Conservation (phyloP, 2,888 invertebrate genomes). For the Falcaria lacertinaria region DNA sequence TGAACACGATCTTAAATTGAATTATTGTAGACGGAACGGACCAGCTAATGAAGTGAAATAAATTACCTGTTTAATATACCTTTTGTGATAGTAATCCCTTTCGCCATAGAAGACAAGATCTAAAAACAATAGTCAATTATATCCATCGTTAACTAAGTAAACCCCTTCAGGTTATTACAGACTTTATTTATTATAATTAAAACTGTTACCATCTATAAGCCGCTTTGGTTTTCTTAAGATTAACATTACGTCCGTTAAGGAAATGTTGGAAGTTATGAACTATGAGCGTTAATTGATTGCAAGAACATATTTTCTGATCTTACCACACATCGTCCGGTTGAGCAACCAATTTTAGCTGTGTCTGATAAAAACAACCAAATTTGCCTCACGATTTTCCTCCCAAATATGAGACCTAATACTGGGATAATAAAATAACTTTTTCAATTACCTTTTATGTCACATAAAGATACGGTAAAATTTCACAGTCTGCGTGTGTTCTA, state of each 20-base stretch:
- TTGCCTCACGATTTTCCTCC: neutral
- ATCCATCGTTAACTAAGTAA: constrained; percentile 7
- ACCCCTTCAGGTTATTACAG: constrained; percentile 13
- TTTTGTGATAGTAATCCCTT: neutral
- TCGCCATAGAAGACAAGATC: neutral
- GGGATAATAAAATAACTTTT: neutral
- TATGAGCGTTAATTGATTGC: neutral
- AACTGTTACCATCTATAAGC: constrained; percentile 23
- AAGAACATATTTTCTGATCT: no score
- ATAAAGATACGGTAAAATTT: neutral
- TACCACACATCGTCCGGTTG: no score
- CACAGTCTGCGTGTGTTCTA: neutral
- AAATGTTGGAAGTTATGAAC: constrained; percentile 12
- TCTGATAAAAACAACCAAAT: no score
- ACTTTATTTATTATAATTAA: constrained; percentile 31
- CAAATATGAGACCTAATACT: neutral
- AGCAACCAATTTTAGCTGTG: no score
- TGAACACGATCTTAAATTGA: neutral
- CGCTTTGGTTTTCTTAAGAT: constrained; percentile 28
- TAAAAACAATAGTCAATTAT: constrained; percentile 4
- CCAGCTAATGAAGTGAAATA: neutral
- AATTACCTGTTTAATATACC: neutral
- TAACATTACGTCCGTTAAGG: constrained; percentile 13
- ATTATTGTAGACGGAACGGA: neutral
- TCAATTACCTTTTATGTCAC: neutral